A percentile compares a stretch with the other conserved stretches of the same genome.
phyloP scores from a whole-genome alignment of 2,797 vertebrate genomes.

The Cynopterus sphinx region DNA sequence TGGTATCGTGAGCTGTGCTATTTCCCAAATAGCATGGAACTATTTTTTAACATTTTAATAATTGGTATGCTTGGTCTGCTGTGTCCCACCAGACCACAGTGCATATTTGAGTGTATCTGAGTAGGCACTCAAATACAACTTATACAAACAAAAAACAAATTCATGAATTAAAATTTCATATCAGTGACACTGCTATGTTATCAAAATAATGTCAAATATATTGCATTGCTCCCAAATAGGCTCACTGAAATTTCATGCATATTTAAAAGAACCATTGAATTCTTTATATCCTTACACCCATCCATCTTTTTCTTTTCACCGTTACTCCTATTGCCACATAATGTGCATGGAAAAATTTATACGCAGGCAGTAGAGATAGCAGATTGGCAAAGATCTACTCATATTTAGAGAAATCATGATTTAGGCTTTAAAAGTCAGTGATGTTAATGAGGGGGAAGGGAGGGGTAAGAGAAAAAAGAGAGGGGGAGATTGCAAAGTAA shows the following conservation, averaged over 20 bases:
- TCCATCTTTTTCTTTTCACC: not conserved
- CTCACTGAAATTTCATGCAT: not conserved
- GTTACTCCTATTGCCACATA: not conserved
- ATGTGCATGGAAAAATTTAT: not conserved
- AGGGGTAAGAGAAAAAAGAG: not conserved
- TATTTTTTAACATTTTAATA: constrained; percentile 19
- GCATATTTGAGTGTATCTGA: too few relatives aligned
- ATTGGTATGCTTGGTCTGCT: not conserved
- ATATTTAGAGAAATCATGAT: not conserved
- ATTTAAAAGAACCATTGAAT: not conserved
- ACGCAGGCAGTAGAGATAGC: not conserved
- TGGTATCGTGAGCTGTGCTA: not conserved
- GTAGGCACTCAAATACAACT: not conserved
- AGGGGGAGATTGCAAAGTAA: not conserved
- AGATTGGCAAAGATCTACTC: not conserved
- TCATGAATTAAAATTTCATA: not conserved
- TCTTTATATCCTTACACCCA: not conserved
- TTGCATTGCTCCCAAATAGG: not conserved
- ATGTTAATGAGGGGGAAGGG: not conserved
- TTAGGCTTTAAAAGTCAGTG: constrained; percentile 40
- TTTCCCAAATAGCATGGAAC: not conserved
- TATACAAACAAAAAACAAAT: constrained; percentile 28
- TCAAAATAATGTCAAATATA: constrained; percentile 34
- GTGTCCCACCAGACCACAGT: not conserved
- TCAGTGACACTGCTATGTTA: not conserved